Percentiles rank a stretch among this genome's conserved stretches.
These are phyloP conservation scores for Syngnathus floridae DNA, from an alignment of 2,113 vertebrate species.

Conservation along the genomic window DNA sequence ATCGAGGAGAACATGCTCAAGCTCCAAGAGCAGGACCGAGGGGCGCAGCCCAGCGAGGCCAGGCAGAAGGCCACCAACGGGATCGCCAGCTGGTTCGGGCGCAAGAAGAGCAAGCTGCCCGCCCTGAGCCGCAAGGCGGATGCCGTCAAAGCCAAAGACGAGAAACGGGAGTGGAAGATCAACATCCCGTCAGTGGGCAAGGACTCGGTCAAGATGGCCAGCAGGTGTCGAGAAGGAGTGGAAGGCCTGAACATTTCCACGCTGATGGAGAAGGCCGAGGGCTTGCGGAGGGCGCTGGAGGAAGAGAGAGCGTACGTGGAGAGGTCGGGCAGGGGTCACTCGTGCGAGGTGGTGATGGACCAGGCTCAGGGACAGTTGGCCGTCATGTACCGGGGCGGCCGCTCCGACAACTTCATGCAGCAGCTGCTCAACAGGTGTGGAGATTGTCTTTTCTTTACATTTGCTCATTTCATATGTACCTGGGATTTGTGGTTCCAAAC, in stretches of 20 bases:
- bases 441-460: no score
- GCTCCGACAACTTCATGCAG: constrained; percentile 93
- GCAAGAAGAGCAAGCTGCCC: constrained; percentile 88
- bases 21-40: constrained; percentile 82
- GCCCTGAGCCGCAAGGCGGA: constrained; percentile 84
- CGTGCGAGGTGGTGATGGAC: constrained; percentile 75
- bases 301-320: constrained; percentile 89
- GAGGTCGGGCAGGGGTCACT: constrained; percentile 72
- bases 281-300: constrained; percentile 85
- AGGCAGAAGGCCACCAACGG: constrained; percentile 86
- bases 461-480: no score
- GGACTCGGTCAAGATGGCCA: constrained; percentile 72
- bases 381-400: constrained; percentile 82
- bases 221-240: constrained; percentile 74
- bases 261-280: constrained; percentile 93
- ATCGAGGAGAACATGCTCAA: constrained; percentile 92
- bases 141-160: constrained; percentile 69
- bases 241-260: constrained; percentile 94
- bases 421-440: constrained; percentile 88
- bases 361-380: constrained; percentile 78
- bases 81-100: constrained; percentile 91
- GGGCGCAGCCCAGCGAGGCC: constrained; percentile 62
- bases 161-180: constrained; percentile 73
- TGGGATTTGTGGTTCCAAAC: no score
- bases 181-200: constrained; percentile 69